phyloP scores from a whole-genome alignment of 2,113 vertebrate genomes.

The Pyxicephalus adspersus region DNA sequence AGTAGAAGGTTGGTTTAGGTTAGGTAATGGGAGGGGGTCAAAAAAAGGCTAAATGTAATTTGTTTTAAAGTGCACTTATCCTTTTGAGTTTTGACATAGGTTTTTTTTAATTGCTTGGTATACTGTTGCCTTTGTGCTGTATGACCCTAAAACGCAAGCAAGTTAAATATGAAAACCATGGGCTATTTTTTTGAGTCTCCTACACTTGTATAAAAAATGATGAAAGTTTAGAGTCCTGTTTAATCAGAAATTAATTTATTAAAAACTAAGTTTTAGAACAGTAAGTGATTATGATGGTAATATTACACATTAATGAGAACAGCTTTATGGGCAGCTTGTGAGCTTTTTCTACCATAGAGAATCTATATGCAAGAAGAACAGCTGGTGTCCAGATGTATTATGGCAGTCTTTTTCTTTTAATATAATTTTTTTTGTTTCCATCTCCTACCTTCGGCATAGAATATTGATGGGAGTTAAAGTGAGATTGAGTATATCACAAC shows the following conservation, averaged over 20 bases:
- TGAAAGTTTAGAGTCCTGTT: neutral
- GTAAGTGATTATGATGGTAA: neutral
- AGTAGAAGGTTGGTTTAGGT: too few species aligned
- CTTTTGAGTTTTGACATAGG: too few species aligned
- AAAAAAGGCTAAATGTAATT: too few species aligned
- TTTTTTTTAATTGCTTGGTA: too few species aligned
- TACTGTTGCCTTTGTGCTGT: too few species aligned
- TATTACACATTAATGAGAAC: neutral
- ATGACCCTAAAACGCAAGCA: too few species aligned
- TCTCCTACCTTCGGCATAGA: neutral
- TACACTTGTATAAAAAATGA: too few species aligned
- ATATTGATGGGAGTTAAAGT: constrained; percentile 2
- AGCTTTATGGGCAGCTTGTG: neutral
- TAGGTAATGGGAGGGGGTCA: too few species aligned
- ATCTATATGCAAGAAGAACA: neutral
- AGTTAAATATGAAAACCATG: too few species aligned
- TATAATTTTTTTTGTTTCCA: neutral
- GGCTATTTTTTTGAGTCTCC: too few species aligned
- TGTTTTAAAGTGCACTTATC: too few species aligned
- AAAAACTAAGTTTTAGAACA: neutral
- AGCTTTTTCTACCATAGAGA: constrained; percentile 25
- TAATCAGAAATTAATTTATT: neutral
- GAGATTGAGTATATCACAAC: neutral
- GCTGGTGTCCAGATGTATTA: constrained; percentile 29
- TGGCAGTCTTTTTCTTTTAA: constrained; percentile 1